These are phyloP conservation scores for Mormyrops boulengeri DNA, from an alignment of 2,797 vertebrate species.

Conservation along the genomic window DNA sequence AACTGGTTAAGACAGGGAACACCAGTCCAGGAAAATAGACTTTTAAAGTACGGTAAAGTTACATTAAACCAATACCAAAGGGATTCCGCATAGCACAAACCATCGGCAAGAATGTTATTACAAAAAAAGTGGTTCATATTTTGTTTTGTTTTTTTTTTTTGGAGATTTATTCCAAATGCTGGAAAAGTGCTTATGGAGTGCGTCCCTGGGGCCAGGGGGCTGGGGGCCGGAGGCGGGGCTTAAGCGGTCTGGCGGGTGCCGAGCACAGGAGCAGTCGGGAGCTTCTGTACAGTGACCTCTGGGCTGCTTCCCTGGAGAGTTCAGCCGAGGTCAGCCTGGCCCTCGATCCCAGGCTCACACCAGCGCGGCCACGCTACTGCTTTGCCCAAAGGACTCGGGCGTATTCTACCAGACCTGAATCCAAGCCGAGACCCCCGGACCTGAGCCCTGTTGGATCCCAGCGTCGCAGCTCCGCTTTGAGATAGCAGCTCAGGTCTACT, in stretches of 20 bases:
- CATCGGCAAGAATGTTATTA: conserved; percentile 4
- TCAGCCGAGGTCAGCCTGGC: conserved; percentile 40
- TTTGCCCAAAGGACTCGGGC: conserved; percentile 27
- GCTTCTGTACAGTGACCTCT: background rate
- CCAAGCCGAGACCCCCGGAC: conserved; percentile 3
- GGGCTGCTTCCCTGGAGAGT: conserved; percentile 22
- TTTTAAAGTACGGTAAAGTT: conserved; percentile 15
- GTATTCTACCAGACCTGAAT: conserved; percentile 29
- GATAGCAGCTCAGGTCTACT: conserved; percentile 40
- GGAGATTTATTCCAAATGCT: conserved; percentile 30
- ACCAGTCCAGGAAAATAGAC: conserved; percentile 14
- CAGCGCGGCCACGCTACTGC: conserved; percentile 30
- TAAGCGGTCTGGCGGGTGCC: no score
- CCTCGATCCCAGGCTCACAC: conserved; percentile 37
- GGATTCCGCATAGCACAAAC: conserved; percentile 13
- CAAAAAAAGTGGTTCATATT: conserved; percentile 9
- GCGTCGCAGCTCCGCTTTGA: background rate
- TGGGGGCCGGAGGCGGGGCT: background rate
- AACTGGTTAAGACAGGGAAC: conserved; percentile 3
- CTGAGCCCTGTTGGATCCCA: background rate
- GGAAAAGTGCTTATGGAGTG: conserved; percentile 10
- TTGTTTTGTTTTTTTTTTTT: conserved; percentile 16
- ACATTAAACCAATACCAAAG: background rate
- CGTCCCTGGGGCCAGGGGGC: background rate
- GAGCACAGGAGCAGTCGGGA: background rate